Evolutionary conservation across 2,113 vertebrate genomes (phyloP), one percentile per base, ranked within the genome.

Genomic region (Poeciliopsis retropinna): DNA sequence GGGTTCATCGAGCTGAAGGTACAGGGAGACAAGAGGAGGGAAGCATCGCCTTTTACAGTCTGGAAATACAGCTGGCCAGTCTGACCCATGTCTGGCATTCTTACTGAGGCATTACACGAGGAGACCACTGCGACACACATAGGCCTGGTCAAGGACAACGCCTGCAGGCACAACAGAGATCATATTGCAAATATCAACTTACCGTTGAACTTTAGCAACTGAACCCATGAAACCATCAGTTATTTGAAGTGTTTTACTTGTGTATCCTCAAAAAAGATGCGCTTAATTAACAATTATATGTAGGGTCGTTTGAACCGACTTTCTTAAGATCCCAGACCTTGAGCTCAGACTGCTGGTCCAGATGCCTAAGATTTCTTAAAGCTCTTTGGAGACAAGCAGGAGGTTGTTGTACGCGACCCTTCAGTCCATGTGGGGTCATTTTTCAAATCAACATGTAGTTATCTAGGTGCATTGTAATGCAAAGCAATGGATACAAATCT

Each of bases 31-130:
- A 47, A 62, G 63, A 73, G 67, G 77, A 29, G 83, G 67, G 67
- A 22, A 32, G 34, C 67, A 86, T 89, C 86, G 91, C 89, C 88
- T 90, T 92, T 92, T 91, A 91, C 89, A 92, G 91, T 88, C 88
- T 90, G 87, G 89, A 93, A 91, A 92, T 85, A 90, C 85, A 88
- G 73, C 74, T 67, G 73, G 64, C 62, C 70, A 70, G 67, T 37
- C 47, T 64, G 65, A 44, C 77, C 72, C 1, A 6, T 11, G 69
- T 73, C 80, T 83, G 73, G 67, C 81, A 72, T 37, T 81, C 73
- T 78, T 73, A 79, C 66, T 85, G 70, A 73, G 60, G 39, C 68
- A 60, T 68, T 69, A 63, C 34, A 67, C 60, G 72, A 71, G 3
- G 22, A 67, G 60, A 60, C 66, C 74, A 62, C 5, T 60, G 66